A percentile compares a stretch with the other conserved stretches of the same genome.
Evolutionary conservation across 2,113 vertebrate species (phyloP).

Genomic region (Pogonocichla stellata): DNA sequence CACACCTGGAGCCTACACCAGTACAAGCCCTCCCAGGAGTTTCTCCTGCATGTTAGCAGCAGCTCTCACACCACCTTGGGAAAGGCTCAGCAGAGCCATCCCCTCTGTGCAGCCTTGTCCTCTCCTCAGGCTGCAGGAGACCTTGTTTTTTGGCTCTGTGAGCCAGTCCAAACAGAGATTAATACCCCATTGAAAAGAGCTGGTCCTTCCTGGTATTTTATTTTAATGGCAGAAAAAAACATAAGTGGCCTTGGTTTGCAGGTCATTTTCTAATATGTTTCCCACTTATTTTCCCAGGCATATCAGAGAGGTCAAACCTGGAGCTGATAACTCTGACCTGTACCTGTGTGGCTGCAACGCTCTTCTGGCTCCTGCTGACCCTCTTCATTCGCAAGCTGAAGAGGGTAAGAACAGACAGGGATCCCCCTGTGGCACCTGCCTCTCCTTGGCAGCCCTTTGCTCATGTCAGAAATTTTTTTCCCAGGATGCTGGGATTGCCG

Average conservation of each 20-base stretch:
- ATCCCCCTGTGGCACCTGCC: background rate
- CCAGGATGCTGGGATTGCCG: background rate
- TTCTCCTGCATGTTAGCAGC: accelerated
- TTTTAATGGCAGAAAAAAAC: background rate
- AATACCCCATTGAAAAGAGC: conserved; percentile 13
- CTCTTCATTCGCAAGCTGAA: conserved; percentile 92
- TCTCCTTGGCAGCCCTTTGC: background rate
- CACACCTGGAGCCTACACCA: background rate
- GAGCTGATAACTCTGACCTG: conserved; percentile 89
- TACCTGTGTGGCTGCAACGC: conserved; percentile 86
- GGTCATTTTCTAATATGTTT: background rate
- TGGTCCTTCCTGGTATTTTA: conserved; percentile 17
- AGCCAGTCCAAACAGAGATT: conserved; percentile 15
- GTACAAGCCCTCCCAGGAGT: background rate
- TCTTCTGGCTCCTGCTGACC: conserved; percentile 92
- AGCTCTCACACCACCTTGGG: background rate
- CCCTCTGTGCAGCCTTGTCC: background rate
- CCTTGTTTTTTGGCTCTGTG: background rate
- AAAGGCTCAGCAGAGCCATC: background rate
- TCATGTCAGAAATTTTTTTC: background rate
- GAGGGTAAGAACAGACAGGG: conserved; percentile 70
- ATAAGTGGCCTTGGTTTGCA: background rate
- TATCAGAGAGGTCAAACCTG: conserved; percentile 80
- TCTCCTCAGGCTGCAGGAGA: background rate
- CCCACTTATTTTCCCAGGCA: conserved; percentile 73